These are phyloP conservation scores for Apostichopus leukothele DNA, from an alignment of 53 echinoderm and acorn worm genomes.

Conservation along the genomic window DNA sequence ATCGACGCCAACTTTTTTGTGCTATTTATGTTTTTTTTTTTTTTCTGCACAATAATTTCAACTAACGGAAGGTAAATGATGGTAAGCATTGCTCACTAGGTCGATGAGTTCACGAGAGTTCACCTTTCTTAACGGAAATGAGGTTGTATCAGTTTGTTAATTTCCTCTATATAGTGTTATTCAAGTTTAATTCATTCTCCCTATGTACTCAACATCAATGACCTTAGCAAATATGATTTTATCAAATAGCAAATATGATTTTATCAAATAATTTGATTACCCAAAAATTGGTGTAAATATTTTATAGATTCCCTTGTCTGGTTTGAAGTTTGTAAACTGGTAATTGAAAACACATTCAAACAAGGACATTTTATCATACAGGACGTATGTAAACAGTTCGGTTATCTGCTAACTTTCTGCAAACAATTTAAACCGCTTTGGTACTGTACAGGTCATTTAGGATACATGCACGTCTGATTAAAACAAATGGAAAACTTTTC, in stretches of 20 bases:
- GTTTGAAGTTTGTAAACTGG: not conserved
- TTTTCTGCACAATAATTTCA: no score
- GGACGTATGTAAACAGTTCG: not conserved
- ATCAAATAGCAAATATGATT: no score
- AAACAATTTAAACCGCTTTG: not conserved
- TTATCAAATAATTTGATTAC: no score
- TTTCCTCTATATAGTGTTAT: not conserved
- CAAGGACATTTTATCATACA: not conserved
- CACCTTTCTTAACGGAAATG: not conserved
- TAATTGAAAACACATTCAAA: not conserved
- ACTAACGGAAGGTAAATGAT: no score
- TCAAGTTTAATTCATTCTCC: not conserved
- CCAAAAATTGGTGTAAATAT: not conserved
- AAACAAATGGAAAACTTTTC: no score
- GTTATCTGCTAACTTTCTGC: not conserved
- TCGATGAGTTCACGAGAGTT: not conserved
- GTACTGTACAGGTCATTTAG: not conserved
- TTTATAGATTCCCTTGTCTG: not conserved
- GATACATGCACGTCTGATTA: no score
- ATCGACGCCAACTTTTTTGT: no score
- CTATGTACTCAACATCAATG: not conserved
- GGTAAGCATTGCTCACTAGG: no score
- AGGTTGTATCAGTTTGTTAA: not conserved
- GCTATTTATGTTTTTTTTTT: no score
- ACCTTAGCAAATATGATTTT: not conserved